Evolutionary conservation across 2,797 vertebrate species (phyloP), one percentile per base, ranked within the genome.

Genomic region (Coranthus polyacanthus): DNA sequence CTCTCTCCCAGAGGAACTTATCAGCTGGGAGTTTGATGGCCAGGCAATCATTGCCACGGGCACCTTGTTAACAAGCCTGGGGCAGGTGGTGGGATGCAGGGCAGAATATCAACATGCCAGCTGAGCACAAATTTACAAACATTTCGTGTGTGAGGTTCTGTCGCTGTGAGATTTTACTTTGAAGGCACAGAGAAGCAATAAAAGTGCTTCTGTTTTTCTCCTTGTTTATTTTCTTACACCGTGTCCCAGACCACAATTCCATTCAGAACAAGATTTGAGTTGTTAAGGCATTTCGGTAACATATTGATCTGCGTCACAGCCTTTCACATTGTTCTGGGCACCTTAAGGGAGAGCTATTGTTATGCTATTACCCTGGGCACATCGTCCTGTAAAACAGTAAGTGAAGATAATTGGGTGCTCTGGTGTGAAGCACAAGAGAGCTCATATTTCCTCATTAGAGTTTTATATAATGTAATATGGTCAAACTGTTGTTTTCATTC

Each of bases 61-160:
- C 89, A 88, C 75, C 83, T 87, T 87, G 89, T 91, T 90, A 90
- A 92, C 88, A 90, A 87, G 88, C 85, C 82, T 12, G 60, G 82
- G 85, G 88, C 89, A 76, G 83, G 86, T 87, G 74, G 73, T 32
- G 69, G 57, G 71, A 82, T 68, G 81, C 83, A 57, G 74, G 61
- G 68, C 64, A 45, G 87, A 83, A 90, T 87, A 88, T 82, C 63
- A 88, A 87, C 79, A 56, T 10, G 4, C 47, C 58, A 44, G 43
- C 70, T 46, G 49, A 80, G 65, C 72, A 78, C 45, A 46, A 51
- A 68, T 86, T 78, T 72, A 56, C 26, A 45, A 55, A 70, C 21
- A 32, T 62, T 68, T 54, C 1, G 9, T 4, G 12, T 37, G 46
- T 51, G 58, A 53, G n/a, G 24, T 61, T 80, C 68, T 75, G 68